A percentile compares a stretch with the other conserved stretches of the same genome.
phyloP scores from a whole-genome alignment of 1,140 invertebrate species.

The Chironomus striatipennis region DNA sequence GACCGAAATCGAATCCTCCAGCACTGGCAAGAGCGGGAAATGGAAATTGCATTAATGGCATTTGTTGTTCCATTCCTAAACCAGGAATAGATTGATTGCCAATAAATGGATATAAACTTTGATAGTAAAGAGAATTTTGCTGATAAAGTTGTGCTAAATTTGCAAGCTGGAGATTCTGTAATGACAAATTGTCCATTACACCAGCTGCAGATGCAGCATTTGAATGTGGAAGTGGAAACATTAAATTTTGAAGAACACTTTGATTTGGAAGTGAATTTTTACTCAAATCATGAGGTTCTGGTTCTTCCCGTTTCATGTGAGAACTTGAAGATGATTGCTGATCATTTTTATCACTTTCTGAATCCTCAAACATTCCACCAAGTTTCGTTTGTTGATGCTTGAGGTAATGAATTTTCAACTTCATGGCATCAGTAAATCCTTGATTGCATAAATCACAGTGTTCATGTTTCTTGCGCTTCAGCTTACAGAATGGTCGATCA shows the following conservation, averaged over 20 bases:
- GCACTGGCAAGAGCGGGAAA: conserved; percentile 26
- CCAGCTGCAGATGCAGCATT: background rate
- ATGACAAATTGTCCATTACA: conserved; percentile 22
- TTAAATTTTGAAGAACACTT: background rate
- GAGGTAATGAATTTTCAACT: conserved; percentile 25
- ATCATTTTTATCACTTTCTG: background rate
- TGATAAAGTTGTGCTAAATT: conserved; percentile 27
- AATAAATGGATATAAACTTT: conserved; percentile 26
- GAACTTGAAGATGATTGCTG: too few relatives aligned
- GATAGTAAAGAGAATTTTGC: conserved; percentile 27
- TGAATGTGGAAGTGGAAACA: background rate
- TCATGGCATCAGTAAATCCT: conserved; percentile 50
- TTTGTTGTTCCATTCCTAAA: conserved; percentile 29
- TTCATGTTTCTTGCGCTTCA: conserved; percentile 75
- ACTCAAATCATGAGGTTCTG: background rate
- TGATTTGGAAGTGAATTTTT: background rate
- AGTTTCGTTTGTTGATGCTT: conserved; percentile 23
- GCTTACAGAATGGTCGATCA: conserved; percentile 74
- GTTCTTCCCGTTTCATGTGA: background rate
- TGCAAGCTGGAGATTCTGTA: conserved; percentile 26
- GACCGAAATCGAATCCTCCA: conserved; percentile 30
- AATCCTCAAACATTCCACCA: conserved; percentile 3
- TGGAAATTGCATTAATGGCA: conserved; percentile 18
- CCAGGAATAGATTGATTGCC: conserved; percentile 28
- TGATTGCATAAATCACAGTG: conserved; percentile 84